These are phyloP conservation scores for Trinorchestia longiramus DNA, from an alignment of 1,140 invertebrate genomes.

Conservation along the genomic window DNA sequence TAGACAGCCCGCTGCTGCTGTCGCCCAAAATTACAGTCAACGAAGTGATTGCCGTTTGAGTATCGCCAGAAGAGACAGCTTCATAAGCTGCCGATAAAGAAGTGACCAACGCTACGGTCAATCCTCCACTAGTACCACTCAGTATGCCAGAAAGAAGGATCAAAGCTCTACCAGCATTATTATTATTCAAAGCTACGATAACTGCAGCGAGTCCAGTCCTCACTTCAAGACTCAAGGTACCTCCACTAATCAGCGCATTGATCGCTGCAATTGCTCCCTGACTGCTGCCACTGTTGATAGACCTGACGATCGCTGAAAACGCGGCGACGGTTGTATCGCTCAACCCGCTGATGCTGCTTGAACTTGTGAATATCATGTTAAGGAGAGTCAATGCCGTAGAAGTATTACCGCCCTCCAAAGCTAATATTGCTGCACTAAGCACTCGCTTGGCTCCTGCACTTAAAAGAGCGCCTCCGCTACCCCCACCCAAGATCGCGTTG, in stretches of 20 bases:
- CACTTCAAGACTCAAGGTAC: background rate
- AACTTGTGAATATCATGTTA: background rate
- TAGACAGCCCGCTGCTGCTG: background rate
- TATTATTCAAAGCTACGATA: background rate
- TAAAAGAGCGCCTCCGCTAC: background rate
- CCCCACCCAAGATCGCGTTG: background rate
- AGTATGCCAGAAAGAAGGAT: background rate
- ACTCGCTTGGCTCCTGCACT: slow-evolving; percentile 7
- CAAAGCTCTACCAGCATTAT: background rate
- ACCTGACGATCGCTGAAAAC: background rate
- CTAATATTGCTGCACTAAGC: background rate
- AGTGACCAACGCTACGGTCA: background rate
- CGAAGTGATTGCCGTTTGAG: background rate
- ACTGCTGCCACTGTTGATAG: background rate
- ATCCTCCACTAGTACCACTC: background rate
- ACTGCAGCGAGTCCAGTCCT: background rate
- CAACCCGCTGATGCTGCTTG: background rate
- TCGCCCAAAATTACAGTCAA: background rate
- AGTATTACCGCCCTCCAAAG: background rate
- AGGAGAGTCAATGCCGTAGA: background rate
- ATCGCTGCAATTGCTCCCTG: background rate
- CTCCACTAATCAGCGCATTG: background rate
- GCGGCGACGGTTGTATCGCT: background rate
- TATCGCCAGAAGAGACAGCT: background rate
- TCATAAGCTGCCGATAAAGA: background rate